A percentile compares a stretch with the other conserved stretches of the same genome.
phyloP scores from a whole-genome alignment of 2,888 invertebrate genomes.

The Rhodophaea formosa region DNA sequence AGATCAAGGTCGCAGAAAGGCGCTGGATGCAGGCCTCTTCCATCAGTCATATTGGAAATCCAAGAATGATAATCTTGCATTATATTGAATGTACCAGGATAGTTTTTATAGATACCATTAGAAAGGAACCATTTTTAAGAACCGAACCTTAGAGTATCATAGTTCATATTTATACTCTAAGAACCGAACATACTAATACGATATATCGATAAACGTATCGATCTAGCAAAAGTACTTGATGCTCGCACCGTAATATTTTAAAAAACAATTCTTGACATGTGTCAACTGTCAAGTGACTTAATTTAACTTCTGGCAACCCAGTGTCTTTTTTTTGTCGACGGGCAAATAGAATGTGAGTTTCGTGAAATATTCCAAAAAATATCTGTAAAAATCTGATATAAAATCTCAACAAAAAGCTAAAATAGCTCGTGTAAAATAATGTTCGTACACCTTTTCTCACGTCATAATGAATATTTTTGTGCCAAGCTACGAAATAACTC shows the following conservation, averaged over 20 bases:
- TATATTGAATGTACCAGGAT: no score
- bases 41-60: no score
- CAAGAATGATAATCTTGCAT: no score
- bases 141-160: no score
- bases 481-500: slow-evolving; percentile 25
- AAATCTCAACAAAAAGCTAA: slow-evolving; percentile 29
- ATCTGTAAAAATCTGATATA: slow-evolving; percentile 66
- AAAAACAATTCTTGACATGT: neutral
- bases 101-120: no score
- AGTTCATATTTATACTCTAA: no score
- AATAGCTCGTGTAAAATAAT: slow-evolving; percentile 29
- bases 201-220: no score
- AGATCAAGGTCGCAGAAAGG: no score
- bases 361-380: slow-evolving; percentile 49
- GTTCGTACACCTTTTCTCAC: slow-evolving; percentile 30
- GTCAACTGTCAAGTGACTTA: slow-evolving; percentile 32
- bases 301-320: slow-evolving; percentile 48
- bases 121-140: no score
- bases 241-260: neutral
- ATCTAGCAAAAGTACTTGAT: neutral
- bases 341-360: slow-evolving; percentile 77
- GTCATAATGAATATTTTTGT: slow-evolving; percentile 43
- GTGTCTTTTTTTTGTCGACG: slow-evolving; percentile 75
- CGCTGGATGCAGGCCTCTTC: no score
- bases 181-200: no score